A percentile compares a stretch with the other conserved stretches of the same genome.
These are phyloP conservation scores for Echiichthys vipera DNA, from an alignment of 2,797 vertebrate species.

Conservation along the genomic window DNA sequence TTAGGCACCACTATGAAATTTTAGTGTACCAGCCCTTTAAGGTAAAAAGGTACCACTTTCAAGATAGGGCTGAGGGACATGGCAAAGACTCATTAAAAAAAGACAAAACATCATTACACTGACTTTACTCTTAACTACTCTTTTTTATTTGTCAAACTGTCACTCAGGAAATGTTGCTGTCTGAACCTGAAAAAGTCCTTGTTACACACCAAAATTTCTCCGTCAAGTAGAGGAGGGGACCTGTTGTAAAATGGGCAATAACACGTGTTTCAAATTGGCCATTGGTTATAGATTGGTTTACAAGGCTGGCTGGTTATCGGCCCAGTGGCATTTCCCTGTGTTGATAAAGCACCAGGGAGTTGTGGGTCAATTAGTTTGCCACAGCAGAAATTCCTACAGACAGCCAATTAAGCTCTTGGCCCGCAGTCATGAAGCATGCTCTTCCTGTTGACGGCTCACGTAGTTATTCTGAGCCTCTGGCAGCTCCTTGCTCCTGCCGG, in stretches of 20 bases:
- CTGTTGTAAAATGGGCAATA: conserved; percentile 84
- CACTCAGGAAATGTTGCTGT: conserved; percentile 31
- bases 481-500: conserved; percentile 52
- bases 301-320: conserved; percentile 84
- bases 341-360: conserved; percentile 87
- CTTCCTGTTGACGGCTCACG: conserved; percentile 75
- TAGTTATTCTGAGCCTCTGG: conserved; percentile 66
- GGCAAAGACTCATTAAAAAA: too few species aligned
- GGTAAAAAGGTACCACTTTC: too few species aligned
- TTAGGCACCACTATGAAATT: not conserved
- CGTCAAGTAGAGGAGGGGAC: conserved; percentile 60
- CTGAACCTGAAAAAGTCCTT: conserved; percentile 17
- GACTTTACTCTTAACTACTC: not conserved
- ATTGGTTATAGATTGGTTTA: conserved; percentile 88
- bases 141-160: conserved; percentile 21
- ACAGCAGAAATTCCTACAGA: conserved; percentile 82
- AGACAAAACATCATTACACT: not conserved
- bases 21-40: not conserved
- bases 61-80: too few species aligned
- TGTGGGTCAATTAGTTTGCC: conserved; percentile 86
- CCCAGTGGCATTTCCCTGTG: conserved; percentile 81
- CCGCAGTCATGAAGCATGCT: conserved; percentile 60
- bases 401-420: conserved; percentile 76
- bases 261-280: conserved; percentile 89
- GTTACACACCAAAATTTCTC: conserved; percentile 40